Percentiles rank a stretch among this genome's conserved stretches.
phyloP scores from a whole-genome alignment of 2,888 invertebrate species.

The Cylloceria caligata region DNA sequence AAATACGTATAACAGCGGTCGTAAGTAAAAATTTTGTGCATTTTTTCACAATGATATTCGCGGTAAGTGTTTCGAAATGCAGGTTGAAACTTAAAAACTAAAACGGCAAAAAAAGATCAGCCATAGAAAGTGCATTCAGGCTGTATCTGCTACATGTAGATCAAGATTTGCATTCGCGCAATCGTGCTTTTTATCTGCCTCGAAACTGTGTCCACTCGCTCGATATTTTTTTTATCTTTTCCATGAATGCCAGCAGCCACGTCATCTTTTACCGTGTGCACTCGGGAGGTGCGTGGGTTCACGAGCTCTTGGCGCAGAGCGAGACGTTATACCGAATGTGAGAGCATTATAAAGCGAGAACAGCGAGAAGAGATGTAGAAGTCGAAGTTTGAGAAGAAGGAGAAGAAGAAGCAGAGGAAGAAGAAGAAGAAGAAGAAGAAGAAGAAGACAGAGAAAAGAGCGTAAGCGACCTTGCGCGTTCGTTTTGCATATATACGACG shows the following conservation, averaged over 20 bases:
- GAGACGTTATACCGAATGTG: slow-evolving; percentile 31
- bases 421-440: not conserved
- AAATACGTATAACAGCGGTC: not conserved
- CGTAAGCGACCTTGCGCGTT: slow-evolving; percentile 78
- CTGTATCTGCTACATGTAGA: slow-evolving; percentile 18
- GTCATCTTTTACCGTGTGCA: slow-evolving; percentile 62
- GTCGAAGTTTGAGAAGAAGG: slow-evolving; percentile 13
- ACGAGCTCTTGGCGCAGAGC: slow-evolving; percentile 38
- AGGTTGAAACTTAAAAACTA: not conserved
- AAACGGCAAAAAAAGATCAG: not conserved
- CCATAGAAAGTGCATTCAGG: slow-evolving; percentile 4
- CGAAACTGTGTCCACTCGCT: slow-evolving; percentile 20
- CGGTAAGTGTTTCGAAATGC: not conserved
- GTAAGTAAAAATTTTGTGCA: not conserved
- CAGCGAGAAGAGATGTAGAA: slow-evolving; percentile 22
- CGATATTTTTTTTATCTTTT: slow-evolving; percentile 23
- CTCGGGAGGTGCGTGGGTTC: slow-evolving; percentile 60
- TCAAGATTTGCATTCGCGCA: slow-evolving; percentile 24
- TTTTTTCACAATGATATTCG: not conserved
- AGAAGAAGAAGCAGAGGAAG: slow-evolving; percentile 6
- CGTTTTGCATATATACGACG: slow-evolving; percentile 78
- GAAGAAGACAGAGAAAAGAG: slow-evolving; percentile 69
- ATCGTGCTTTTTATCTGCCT: slow-evolving; percentile 25
- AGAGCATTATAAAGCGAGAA: slow-evolving; percentile 43
- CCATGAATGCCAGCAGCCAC: slow-evolving; percentile 59